Base-by-base conservation (phyloP, 2,888 invertebrate species). In the Synergus umbraculus region DNA sequence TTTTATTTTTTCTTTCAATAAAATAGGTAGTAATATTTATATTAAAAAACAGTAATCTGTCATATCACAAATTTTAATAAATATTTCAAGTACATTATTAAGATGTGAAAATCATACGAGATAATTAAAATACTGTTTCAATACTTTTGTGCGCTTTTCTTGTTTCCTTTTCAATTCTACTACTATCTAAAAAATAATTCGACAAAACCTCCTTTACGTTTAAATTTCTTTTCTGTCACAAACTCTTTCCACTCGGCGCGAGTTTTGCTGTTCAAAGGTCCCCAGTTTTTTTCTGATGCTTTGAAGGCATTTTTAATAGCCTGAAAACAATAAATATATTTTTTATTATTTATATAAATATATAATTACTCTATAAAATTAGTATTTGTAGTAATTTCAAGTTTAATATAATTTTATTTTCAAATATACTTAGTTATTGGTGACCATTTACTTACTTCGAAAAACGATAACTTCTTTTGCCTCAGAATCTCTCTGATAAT, bases 231-330 rank as follows among this genome's bases (percentile, higher is more conserved):
- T 49, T 84, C 85, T 10, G 87, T 77, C 3, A 85, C 79, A 80
- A 89, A 92, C 44, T 88, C 86, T 73, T 86, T 84, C 92, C 92
- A 92, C 79, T 92, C 88, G n/a, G 79, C 80, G 9, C 87, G 87
- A 22, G 79, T 82, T 77, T 90, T 87, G 1, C 81, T 79, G 37
- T 89, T 87, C 13, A 83, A 86, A 0, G 92, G 92, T 54, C 92
- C 91, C 92, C 92, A 92, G 5, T 86, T 86, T 10, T 84, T 84
- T 64, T 86, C 84, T 3, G 84, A 81, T 0, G 92, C 91, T 4
- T 49, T 78, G 76, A 91, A 91, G 4, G 90, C 86, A 18, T 78
- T 79, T 77, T 85, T 87, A 8, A 91, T 41, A 46, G 87, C 88
- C 92, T 92, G 78, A 60, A 79, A 83, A 77, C 60, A 64, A 76